Base-by-base conservation (phyloP, 2,797 vertebrate genomes). In the Ctenochaetus hawaiiensis region DNA sequence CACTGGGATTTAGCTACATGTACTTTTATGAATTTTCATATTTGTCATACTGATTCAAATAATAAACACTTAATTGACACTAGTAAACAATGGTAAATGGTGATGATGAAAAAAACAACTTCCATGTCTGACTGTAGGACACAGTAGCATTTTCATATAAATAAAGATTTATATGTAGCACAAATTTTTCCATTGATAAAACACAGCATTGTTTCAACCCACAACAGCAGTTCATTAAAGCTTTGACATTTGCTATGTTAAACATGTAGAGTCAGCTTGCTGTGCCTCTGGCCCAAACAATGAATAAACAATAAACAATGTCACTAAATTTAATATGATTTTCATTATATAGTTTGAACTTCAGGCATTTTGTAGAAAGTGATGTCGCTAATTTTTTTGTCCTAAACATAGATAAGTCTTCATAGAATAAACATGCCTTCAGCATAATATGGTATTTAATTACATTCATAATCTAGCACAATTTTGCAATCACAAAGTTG, bases 191-290 rank as follows among this genome's bases (percentile, higher is more conserved):
- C 56, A 77, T 43, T 78, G 62, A 80, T 63, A 72, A n/a, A 72
- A 58, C 58, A 80, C 54, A 53, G 5, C 77, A 83, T 78, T 49
- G 66, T 88, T 85, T 59, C 12, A 66, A 17, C 12, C 61, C 44
- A 79, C 59, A 83, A 45, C 58, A 39, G 10, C 47, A 71, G 67
- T 63, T 86, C 52, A 82, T 78, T 77, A 78, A 83, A 85, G 58
- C 59, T 72, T 81, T 74, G 62, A 80, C 77, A 89, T 81, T 81
- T 81, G 53, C 67, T 9, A 41, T 73, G 58, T 74, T 70, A 65
- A 82, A 77, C 37, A 52, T 22, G 63, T 72, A 72, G 53, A 74
- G 64, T 69, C 14, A 0, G 48, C 16, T 41, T 49, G 54, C 18
- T 49, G 48, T 37, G 56, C 60, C 22, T 62, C 43, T 44, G 41